Conservation (phyloP, 2,113 vertebrate genomes). For the Serilophus lunatus region DNA sequence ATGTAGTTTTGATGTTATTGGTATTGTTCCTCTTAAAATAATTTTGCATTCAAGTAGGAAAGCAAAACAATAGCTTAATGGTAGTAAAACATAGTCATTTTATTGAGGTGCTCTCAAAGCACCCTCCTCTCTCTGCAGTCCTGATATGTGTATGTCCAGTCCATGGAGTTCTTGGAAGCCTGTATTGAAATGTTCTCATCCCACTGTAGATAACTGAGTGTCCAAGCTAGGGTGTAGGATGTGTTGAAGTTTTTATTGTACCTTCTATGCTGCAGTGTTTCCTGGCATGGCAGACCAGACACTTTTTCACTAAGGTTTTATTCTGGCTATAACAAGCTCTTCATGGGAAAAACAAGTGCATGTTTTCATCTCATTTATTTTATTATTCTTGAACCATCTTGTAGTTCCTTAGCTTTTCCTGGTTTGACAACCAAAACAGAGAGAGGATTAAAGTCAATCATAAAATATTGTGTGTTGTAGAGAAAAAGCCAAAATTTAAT, state of each 20-base stretch:
- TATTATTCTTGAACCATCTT: background rate
- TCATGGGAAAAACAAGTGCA: background rate
- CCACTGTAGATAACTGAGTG: background rate
- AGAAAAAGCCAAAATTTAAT: background rate
- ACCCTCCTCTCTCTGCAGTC: rapidly evolving
- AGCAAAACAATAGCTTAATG: background rate
- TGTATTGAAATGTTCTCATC: background rate
- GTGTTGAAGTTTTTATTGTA: background rate
- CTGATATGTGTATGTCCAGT: background rate
- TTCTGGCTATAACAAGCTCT: background rate
- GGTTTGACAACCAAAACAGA: background rate
- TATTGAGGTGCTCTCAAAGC: background rate
- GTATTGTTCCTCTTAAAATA: background rate
- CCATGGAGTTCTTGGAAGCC: background rate
- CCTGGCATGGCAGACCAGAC: background rate
- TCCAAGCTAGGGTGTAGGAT: background rate
- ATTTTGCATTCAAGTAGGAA: background rate
- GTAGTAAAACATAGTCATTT: background rate
- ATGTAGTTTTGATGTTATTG: background rate
- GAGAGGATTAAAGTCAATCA: background rate
- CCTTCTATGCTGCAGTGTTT: background rate
- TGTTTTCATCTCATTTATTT: background rate
- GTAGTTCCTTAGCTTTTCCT: background rate
- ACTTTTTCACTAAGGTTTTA: background rate
- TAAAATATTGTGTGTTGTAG: background rate